A percentile compares a stretch with the other conserved stretches of the same genome.
Evolutionary conservation across 2,888 invertebrate genomes (phyloP).

Genomic region (Hirtodrosophila confusa): DNA sequence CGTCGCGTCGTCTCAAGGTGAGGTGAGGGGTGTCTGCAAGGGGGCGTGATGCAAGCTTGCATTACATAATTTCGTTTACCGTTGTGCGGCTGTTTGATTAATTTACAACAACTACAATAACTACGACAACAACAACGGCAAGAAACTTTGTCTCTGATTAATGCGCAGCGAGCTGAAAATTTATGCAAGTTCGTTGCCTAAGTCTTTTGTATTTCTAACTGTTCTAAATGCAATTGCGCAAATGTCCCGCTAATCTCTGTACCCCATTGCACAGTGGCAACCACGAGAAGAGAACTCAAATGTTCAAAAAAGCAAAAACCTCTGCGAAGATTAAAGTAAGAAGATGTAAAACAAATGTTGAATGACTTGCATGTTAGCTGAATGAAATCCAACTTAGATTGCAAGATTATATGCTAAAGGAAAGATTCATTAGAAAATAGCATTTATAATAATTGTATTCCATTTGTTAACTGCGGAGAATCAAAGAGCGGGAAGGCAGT

Average conservation of each 20-base stretch:
- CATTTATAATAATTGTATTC: too few relatives aligned
- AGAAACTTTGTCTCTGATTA: constrained; percentile 43
- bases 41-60: constrained; percentile 33
- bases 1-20: constrained; percentile 30
- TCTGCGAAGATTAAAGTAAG: background rate
- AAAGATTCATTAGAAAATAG: too few relatives aligned
- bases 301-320: background rate
- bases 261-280: constrained; percentile 22
- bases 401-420: background rate
- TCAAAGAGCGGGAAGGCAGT: too few relatives aligned
- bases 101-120: constrained; percentile 51
- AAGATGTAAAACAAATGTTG: background rate
- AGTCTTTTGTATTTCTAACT: constrained; percentile 71
- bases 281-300: background rate
- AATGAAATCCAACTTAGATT: background rate
- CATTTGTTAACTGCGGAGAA: too few relatives aligned
- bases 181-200: constrained; percentile 67
- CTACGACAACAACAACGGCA: constrained; percentile 10
- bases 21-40: background rate
- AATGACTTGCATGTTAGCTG: constrained; percentile 11
- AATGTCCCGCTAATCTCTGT: constrained; percentile 51
- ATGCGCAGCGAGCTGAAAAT: constrained; percentile 66
- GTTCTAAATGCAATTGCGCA: constrained; percentile 65
- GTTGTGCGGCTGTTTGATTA: constrained; percentile 70
- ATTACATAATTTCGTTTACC: constrained; percentile 74